phyloP scores from a whole-genome alignment of 2,888 invertebrate species.

The Tetragnatha montana region DNA sequence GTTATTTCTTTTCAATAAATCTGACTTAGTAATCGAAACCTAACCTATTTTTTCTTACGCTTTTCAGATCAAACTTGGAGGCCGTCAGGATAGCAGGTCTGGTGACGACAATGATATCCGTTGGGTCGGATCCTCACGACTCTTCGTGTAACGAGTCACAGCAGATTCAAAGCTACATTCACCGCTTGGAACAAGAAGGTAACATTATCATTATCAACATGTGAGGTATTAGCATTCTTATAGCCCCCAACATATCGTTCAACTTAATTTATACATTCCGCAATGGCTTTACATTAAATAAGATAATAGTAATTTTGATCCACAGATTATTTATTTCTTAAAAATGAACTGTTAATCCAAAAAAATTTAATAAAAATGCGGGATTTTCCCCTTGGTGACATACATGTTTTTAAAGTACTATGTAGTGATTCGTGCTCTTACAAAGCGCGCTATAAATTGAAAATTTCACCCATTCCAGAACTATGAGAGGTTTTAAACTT shows the following conservation, averaged over 20 bases:
- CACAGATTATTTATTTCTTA: background rate
- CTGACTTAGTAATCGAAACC: too few species aligned
- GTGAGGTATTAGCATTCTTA: background rate
- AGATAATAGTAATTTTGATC: background rate
- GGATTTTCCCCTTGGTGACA: too few species aligned
- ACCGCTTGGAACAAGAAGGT: constrained; percentile 86
- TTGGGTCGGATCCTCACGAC: constrained; percentile 75
- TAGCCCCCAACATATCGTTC: background rate
- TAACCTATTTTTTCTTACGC: background rate
- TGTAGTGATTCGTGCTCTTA: too few species aligned
- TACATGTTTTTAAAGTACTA: too few species aligned
- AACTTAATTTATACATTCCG: too few species aligned
- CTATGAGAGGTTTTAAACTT: too few species aligned
- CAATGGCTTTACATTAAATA: too few species aligned
- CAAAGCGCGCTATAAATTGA: too few species aligned
- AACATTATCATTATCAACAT: background rate
- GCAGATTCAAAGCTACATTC: constrained; percentile 83
- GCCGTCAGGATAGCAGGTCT: constrained; percentile 88
- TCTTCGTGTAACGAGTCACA: constrained; percentile 69
- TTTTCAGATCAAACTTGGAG: constrained; percentile 83
- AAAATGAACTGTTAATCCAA: too few species aligned
- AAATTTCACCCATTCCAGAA: too few species aligned
- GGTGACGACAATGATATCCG: constrained; percentile 88
- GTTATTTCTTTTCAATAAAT: background rate
- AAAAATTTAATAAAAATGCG: too few species aligned